phyloP scores from a whole-genome alignment of 1,140 invertebrate genomes.

The Drosophila leontia region DNA sequence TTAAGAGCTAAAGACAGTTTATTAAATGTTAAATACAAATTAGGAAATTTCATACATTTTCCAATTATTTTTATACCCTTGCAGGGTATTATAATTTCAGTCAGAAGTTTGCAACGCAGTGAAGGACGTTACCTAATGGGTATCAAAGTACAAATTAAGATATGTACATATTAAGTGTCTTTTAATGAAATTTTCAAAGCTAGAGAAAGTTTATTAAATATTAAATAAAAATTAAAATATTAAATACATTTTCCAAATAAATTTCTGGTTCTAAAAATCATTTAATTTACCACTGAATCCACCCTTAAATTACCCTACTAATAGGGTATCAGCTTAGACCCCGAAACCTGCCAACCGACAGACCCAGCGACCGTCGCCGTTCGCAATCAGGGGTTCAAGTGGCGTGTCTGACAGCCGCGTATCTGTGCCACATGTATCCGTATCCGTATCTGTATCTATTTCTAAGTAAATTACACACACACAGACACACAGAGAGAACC shows the following conservation, averaged over 20 bases:
- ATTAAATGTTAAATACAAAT: too few relatives aligned
- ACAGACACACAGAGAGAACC: slow-evolving; percentile 9
- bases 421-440: slow-evolving; percentile 30
- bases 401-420: slow-evolving; percentile 51
- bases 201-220: neutral
- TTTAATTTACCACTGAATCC: neutral
- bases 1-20: neutral
- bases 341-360: neutral
- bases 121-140: slow-evolving; percentile 1
- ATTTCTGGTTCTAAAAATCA: neutral
- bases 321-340: slow-evolving; percentile 16
- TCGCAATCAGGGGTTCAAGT: slow-evolving; percentile 67
- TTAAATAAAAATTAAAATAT: too few relatives aligned
- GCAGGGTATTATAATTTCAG: too few relatives aligned
- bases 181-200: neutral
- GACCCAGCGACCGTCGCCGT: slow-evolving; percentile 34
- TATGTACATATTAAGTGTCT: too few relatives aligned
- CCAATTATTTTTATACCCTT: too few relatives aligned
- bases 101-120: too few relatives aligned
- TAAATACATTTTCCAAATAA: neutral
- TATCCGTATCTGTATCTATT: slow-evolving; percentile 68
- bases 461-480: slow-evolving; percentile 70
- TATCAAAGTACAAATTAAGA: neutral
- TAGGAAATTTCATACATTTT: too few relatives aligned
- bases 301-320: neutral